Evolutionary conservation across 2,797 vertebrate species (phyloP), one percentile per base, ranked within the genome.

Genomic region (Taeniopygia guttata): DNA sequence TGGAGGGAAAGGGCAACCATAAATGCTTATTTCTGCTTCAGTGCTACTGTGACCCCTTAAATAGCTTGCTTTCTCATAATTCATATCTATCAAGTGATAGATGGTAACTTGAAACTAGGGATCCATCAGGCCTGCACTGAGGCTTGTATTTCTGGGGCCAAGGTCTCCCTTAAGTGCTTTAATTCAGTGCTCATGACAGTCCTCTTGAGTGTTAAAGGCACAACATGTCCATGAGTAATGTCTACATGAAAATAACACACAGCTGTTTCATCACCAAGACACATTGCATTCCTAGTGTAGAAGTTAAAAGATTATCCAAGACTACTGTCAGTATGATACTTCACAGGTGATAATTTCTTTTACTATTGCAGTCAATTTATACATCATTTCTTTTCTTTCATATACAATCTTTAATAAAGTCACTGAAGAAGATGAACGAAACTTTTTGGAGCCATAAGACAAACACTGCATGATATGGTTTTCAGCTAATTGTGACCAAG

Each of bases 121-220:
- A 64, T 96, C 48, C 34, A 49, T 90, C 62, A 82, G 74, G 36
- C 40, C 43, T 89, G 77, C 48, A 15, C 22, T 1, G 3, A 89
- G 36, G n/a, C 63, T 92, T 62, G 19, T 76, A 22, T 89, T 82
- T 95, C 84, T 87, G 67, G 17, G 59, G 51, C 78, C 43, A 22
- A 36, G 8, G 45, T 79, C 82, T 93, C 85, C 83, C 76, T 64
- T 78, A 90, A 93, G 93, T 90, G 67, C 89, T 67, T 73, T 80
- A 86, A 90, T 66, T 92, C 70, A 79, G 48, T 80, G 67, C 58
- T 90, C 12, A 1, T 87, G 74, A 67, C 81, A 92, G 58, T 76
- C 30, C 43, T 85, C 60, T 73, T 7, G 30, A 82, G 63, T 67
- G 48, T 63, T 90, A 76, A 84, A 73, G 43, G 40, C 42, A 70